Conservation (phyloP, 2,797 vertebrate species). For the Chiloscyllium punctatum region DNA sequence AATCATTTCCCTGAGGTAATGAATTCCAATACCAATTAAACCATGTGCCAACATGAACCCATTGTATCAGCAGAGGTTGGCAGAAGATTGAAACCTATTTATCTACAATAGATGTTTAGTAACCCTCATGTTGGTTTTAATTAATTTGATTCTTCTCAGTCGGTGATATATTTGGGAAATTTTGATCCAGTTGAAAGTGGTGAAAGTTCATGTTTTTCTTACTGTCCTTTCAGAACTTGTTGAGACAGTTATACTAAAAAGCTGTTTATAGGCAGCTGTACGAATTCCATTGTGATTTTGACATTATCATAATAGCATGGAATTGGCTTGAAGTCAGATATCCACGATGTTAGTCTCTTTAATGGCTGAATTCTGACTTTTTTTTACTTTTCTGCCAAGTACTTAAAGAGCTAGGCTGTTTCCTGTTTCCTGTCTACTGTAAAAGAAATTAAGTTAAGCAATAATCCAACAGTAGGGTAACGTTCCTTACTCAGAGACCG, state of each 20-base stretch:
- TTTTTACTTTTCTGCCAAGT: constrained; percentile 49
- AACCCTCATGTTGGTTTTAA: neutral
- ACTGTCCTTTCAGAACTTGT: neutral
- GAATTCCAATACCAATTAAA: neutral
- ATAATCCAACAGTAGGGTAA: constrained; percentile 55
- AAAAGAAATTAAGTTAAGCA: constrained; percentile 60
- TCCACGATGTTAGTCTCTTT: constrained; percentile 41
- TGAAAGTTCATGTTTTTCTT: neutral
- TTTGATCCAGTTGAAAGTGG: neutral
- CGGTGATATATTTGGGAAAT: neutral
- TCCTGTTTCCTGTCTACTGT: constrained; percentile 51
- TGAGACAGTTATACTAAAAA: neutral
- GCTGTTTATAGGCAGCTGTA: neutral
- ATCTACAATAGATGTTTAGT: neutral
- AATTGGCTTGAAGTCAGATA: neutral
- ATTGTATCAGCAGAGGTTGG: no score
- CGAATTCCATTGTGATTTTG: neutral
- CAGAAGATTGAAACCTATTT: neutral
- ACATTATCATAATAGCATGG: neutral
- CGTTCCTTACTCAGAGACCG: constrained; percentile 56
- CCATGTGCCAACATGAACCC: neutral
- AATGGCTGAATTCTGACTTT: constrained; percentile 39
- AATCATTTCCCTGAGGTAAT: neutral
- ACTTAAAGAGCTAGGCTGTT: constrained; percentile 47
- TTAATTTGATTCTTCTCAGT: neutral